A percentile compares a stretch with the other conserved stretches of the same genome.
Evolutionary conservation across 2,113 vertebrate species (phyloP).

Genomic region (Tilapia sparmanii): DNA sequence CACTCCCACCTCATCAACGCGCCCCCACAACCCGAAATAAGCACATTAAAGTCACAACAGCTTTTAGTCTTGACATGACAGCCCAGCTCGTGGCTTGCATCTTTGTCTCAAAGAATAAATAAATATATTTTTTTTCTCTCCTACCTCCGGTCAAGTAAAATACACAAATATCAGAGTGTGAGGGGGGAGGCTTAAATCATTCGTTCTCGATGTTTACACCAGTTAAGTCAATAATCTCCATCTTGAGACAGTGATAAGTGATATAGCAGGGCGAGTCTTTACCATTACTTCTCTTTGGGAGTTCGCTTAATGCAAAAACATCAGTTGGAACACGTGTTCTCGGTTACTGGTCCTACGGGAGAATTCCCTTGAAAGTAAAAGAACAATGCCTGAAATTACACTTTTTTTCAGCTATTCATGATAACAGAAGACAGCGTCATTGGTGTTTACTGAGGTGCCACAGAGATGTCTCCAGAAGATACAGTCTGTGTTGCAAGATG

Average conservation of each 20-base stretch:
- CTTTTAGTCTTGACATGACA: conserved; percentile 8
- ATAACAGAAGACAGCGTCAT: neutral
- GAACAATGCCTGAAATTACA: conserved; percentile 34
- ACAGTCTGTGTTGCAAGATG: neutral
- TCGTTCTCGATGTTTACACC: conserved; percentile 60
- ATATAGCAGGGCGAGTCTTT: conserved; percentile 26
- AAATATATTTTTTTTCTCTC: neutral
- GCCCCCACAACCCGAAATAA: conserved; percentile 43
- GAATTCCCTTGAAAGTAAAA: neutral
- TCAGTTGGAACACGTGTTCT: neutral
- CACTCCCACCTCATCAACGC: conserved; percentile 45
- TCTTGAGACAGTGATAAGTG: conserved; percentile 54
- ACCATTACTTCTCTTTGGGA: conserved; percentile 33
- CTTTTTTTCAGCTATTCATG: neutral
- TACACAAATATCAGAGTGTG: conserved; percentile 27
- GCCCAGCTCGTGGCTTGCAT: neutral
- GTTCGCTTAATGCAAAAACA: conserved; percentile 39
- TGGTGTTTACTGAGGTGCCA: neutral
- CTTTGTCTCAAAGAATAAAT: conserved; percentile 34
- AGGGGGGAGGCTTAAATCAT: conserved; percentile 33
- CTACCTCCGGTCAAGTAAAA: conserved; percentile 31
- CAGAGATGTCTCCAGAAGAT: neutral
- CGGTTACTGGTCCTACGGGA: conserved; percentile 18
- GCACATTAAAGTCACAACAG: conserved; percentile 44
- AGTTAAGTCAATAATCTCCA: conserved; percentile 65